Evolutionary conservation across 2,113 vertebrate species (phyloP).

Genomic region (Ptilorrhoa leucosticta): DNA sequence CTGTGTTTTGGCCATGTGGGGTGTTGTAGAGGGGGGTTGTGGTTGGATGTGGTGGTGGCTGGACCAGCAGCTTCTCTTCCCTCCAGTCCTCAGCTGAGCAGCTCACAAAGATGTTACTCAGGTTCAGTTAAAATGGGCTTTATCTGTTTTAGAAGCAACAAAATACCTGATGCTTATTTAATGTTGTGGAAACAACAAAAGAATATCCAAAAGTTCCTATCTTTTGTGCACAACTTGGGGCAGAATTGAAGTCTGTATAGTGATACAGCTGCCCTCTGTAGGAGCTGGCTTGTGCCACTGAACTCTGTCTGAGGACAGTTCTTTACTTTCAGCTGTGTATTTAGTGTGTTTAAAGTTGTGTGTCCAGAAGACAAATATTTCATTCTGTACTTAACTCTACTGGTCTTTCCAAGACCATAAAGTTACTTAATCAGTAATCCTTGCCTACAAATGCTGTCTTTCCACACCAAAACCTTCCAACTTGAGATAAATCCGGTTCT

Average conservation of each 20-base stretch:
- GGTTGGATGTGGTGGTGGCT: not conserved
- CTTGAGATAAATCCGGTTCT: not conserved
- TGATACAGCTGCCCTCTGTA: not conserved
- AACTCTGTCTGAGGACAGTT: not conserved
- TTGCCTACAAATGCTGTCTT: not conserved
- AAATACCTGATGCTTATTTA: not conserved
- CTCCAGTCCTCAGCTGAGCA: not conserved
- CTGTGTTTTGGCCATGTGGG: rapidly evolving
- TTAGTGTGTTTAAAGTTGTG: not conserved
- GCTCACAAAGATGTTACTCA: not conserved
- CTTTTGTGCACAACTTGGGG: not conserved
- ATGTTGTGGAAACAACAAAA: not conserved
- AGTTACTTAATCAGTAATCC: not conserved
- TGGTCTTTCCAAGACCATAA: not conserved
- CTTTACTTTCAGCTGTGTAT: not conserved
- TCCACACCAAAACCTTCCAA: not conserved
- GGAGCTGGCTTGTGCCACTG: not conserved
- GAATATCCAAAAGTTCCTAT: not conserved
- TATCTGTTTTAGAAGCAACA: not conserved
- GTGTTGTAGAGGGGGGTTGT: not conserved
- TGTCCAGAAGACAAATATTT: not conserved
- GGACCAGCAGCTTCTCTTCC: not conserved
- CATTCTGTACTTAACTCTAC: not conserved
- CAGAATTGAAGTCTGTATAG: not conserved
- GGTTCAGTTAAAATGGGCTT: not conserved